Conservation (phyloP, 2,113 vertebrate species). For the Rhabdornis inornatus region DNA sequence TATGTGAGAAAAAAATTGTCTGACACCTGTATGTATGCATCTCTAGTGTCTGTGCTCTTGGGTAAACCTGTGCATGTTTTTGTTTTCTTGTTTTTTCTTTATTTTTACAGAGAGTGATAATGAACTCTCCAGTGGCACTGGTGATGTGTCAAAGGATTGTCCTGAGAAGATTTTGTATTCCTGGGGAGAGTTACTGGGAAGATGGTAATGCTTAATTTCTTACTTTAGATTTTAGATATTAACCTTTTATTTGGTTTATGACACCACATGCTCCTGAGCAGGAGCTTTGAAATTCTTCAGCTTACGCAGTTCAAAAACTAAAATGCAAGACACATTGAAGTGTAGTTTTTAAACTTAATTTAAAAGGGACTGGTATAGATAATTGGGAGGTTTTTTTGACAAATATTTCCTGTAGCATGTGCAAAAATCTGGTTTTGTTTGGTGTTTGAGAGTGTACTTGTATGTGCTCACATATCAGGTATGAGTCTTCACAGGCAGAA, state of each 20-base stretch:
- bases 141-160: slow-evolving; percentile 98
- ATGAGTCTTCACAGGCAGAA: neutral
- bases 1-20: neutral
- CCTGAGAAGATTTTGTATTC: slow-evolving; percentile 96
- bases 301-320: neutral
- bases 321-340: neutral
- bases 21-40: neutral
- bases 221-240: neutral
- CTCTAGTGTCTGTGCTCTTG: neutral
- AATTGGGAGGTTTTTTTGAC: neutral
- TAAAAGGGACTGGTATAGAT: neutral
- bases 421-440: neutral
- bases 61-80: neutral
- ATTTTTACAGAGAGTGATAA: slow-evolving; percentile 89
- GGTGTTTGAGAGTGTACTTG: neutral
- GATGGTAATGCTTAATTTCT: slow-evolving; percentile 83
- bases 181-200: slow-evolving; percentile 92
- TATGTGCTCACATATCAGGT: neutral
- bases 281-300: neutral
- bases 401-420: neutral
- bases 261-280: neutral
- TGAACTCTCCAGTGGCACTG: slow-evolving; percentile 95
- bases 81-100: neutral
- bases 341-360: neutral
- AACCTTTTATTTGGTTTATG: neutral